Evolutionary conservation across 2,797 vertebrate species (phyloP).

Genomic region (Phoxinus dragarum): DNA sequence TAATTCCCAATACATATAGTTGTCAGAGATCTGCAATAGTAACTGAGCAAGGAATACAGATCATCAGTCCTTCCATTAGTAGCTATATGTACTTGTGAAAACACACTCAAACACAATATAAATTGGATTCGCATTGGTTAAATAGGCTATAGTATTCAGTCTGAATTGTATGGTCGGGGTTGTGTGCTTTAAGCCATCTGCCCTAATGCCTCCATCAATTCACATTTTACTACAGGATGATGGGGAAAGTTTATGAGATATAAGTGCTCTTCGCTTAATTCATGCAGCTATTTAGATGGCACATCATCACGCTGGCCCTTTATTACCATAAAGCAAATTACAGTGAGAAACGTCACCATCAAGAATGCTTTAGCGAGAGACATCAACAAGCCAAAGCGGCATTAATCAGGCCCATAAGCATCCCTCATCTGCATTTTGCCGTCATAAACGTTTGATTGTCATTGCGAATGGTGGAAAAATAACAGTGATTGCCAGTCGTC

Average conservation of each 20-base stretch:
- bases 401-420: conserved; percentile 40
- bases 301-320: conserved; percentile 11
- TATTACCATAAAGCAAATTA: conserved; percentile 46
- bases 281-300: conserved; percentile 36
- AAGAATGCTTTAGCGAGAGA: background rate
- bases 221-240: conserved; percentile 29
- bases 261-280: conserved; percentile 36
- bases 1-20: background rate
- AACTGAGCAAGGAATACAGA: background rate
- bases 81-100: background rate
- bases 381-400: conserved; percentile 19
- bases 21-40: background rate
- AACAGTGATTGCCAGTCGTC: conserved; percentile 3
- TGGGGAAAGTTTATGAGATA: conserved; percentile 33
- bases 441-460: conserved; percentile 9
- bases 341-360: conserved; percentile 1
- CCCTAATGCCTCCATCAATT: conserved; percentile 15
- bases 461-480: conserved; percentile 11
- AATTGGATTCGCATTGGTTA: background rate
- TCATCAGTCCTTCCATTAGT: background rate
- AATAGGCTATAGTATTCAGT: background rate
- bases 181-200: conserved; percentile 19
- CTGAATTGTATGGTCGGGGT: background rate
- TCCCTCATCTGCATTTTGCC: conserved; percentile 38
- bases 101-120: background rate